Evolutionary conservation across 2,113 vertebrate species (phyloP), one percentile per base, ranked within the genome.

Genomic region (Nothobranchius kuhntae): DNA sequence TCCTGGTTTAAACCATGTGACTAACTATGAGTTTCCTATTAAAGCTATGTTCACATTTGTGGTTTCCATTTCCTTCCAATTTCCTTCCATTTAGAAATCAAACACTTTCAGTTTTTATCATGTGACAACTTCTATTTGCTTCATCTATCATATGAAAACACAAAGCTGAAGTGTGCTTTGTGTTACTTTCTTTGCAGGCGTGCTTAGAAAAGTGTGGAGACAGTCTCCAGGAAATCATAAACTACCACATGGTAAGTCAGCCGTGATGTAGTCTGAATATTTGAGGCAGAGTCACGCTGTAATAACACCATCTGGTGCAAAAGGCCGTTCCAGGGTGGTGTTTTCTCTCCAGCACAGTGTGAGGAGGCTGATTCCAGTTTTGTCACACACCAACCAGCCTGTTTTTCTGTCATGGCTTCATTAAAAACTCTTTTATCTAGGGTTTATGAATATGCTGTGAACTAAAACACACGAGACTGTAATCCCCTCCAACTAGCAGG

Each of bases 211-310:
- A 98, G 78, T 99, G 96, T 6, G 94, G 96, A 13, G 96, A 97
- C 85, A 97, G 96, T 76, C 93, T 99, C 45, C 98, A 99, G 88
- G 98, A 99, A 86, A 97, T 98, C 91, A 95, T 96, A 77, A 99
- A 97, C 93, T 98, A 97, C 75, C 97, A 99, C 91, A 99, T 96
- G 95, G 98, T 99, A 82, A 90, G 94, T 76, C 40, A 6, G 9
- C 21, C 44, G 9, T 40, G 38, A 63, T 21, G 21, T 54, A 71
- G 51, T 56, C 44, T 26, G 42, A 46, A 21, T 10, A 44, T 12
- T 17, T 24, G 51, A 50, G 53, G 61, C 57, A 1, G 66, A 65
- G 21, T 55, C 15, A 52, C 45, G 6, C 40, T 14, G n/a, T 8
- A 48, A 42, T 65, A 45, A 68, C 60, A 13, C 53, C 59, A 68